A percentile compares a stretch with the other conserved stretches of the same genome.
Evolutionary conservation across 1,140 invertebrate species (phyloP).

Genomic region (Chionoecetes opilio): DNA sequence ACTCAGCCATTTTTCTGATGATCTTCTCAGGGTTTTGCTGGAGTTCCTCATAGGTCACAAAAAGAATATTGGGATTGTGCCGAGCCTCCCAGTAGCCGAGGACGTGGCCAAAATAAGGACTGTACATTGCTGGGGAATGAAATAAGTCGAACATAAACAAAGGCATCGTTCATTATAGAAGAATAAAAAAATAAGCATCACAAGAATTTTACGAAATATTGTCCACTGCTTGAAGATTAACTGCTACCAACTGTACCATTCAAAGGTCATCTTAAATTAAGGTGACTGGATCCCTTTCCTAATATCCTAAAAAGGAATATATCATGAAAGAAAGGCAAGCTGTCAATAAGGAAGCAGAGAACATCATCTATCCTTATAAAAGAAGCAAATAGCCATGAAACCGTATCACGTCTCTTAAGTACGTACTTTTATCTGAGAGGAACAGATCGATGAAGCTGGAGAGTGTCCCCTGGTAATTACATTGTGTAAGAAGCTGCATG

Average conservation of each 20-base stretch:
- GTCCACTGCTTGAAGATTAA: no score
- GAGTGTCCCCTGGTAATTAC: conserved; percentile 88
- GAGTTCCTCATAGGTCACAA: conserved; percentile 67
- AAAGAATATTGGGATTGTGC: conserved; percentile 59
- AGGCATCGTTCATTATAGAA: background rate
- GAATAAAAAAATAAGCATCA: no score
- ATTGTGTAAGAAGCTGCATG: conserved; percentile 88
- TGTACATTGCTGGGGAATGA: conserved; percentile 58
- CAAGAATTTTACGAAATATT: no score
- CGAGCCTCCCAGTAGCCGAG: conserved; percentile 63
- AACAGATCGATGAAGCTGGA: conserved; percentile 88
- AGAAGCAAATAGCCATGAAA: no score
- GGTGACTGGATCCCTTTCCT: no score
- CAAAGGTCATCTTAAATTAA: no score
- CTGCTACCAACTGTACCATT: no score
- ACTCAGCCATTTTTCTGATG: conserved; percentile 84
- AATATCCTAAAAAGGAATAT: no score
- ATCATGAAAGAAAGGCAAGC: no score
- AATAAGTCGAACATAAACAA: conserved; percentile 36
- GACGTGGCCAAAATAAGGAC: conserved; percentile 69
- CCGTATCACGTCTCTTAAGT: background rate
- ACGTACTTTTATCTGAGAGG: conserved; percentile 84
- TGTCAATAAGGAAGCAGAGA: no score
- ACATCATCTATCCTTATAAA: no score
- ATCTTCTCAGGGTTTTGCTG: conserved; percentile 82